Evolutionary conservation across 1,140 invertebrate species (phyloP), one percentile per base, ranked within the genome.

Genomic region (Euschistus heros): DNA sequence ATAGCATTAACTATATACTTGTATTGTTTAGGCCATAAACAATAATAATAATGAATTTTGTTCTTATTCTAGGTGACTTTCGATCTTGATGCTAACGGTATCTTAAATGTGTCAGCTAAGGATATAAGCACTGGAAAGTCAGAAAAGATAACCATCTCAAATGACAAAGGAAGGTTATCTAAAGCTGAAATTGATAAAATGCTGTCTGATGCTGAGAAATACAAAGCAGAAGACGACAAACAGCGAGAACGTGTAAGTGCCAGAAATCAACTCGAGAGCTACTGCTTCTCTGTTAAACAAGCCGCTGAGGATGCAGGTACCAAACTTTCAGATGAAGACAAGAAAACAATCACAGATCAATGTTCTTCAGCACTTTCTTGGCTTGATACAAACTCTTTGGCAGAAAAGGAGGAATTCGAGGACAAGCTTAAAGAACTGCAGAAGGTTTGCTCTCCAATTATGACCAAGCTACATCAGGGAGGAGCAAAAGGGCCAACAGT

Each of bases 321-420:
- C 10, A 75, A 75, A 65, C 60, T 77, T 0, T 61, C 65, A 0
- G 72, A 75, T 14, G 68, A 68, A 7, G 78, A 78, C 62, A 77
- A 75, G 64, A 71, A 73, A 22, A 64, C 54, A 17, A 74, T 74
- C 3, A 67, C 68, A 33, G 78, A 81, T 5, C n/a, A 22, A 69
- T 85, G 82, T 67, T 75, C 81, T 22, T 72, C 73, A 1, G 74
- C 74, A 3, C 68, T 78, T 0, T 73, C 74, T 13, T 89, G 87
- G 87, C 70, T 89, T 13, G 84, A 86, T 63, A 70, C 72, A 7
- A 86, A 87, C 70, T 77, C 80, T 2, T 73, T 88, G 18, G 89
- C 89, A 0, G 83, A 88, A 64, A 87, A 88, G 69, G 83, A 87
- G 10, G 88, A 92, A 69, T 86, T 84, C 67, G 88, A 90, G 65